Evolutionary conservation across 2,888 invertebrate genomes (phyloP).

Genomic region (Caenorhabditis becei): DNA sequence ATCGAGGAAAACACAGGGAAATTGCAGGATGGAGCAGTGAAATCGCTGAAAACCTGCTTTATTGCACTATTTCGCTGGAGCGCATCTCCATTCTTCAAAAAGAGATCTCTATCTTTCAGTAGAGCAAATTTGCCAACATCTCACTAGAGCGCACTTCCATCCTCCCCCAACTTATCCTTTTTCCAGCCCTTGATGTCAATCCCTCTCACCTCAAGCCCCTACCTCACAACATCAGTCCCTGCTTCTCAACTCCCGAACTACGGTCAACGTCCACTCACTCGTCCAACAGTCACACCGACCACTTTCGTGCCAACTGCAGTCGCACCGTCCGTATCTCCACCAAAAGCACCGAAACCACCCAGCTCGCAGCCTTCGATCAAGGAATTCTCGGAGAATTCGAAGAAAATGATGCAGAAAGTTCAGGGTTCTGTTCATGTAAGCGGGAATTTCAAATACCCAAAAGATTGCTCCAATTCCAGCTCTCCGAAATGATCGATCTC

Average conservation of each 20-base stretch:
- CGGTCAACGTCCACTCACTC: slow-evolving; percentile 8
- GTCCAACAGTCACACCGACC: slow-evolving; percentile 2
- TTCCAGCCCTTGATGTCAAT: not conserved
- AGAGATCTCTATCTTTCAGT: no score
- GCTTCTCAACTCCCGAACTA: not conserved
- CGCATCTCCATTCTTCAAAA: no score
- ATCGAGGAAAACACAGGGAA: no score
- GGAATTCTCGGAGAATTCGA: slow-evolving; percentile 35
- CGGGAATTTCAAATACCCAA: not conserved
- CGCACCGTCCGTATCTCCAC: not conserved
- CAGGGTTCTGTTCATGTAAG: slow-evolving; percentile 30
- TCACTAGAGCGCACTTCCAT: no score
- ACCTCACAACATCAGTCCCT: not conserved
- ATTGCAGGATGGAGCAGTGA: no score
- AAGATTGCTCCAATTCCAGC: slow-evolving; percentile 18
- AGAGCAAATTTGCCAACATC: no score
- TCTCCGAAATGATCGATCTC: slow-evolving; percentile 36
- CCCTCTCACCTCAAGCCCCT: no score
- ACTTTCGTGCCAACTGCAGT: not conserved
- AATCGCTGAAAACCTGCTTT: no score
- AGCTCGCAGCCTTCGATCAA: slow-evolving; percentile 35
- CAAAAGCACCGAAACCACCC: not conserved
- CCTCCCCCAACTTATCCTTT: no score
- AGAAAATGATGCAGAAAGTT: slow-evolving; percentile 20
- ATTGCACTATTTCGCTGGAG: no score